Percentiles rank a stretch among this genome's conserved stretches.
Conservation (phyloP, 2,797 vertebrate genomes). For the Hippocampus kuda region DNA sequence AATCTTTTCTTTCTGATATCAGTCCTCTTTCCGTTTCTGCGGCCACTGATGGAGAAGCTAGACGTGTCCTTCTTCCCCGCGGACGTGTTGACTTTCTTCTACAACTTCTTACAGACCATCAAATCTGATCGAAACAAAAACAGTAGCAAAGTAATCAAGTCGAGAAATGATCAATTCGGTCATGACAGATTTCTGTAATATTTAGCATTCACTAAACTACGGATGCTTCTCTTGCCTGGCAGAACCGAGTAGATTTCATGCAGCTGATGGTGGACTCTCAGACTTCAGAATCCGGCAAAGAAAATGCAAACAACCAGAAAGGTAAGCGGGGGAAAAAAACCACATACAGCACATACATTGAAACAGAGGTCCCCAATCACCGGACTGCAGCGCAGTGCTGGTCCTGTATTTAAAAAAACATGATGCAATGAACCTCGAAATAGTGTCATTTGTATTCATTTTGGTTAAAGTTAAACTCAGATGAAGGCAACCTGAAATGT, state of each 20-base stretch:
- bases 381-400: too few relatives aligned
- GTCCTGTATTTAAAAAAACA: too few relatives aligned
- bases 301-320: constrained; percentile 19
- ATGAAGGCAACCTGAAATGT: neutral
- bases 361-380: neutral
- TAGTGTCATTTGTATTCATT: too few relatives aligned
- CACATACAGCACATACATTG: neutral
- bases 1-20: constrained; percentile 11
- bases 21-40: constrained; percentile 49
- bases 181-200: neutral
- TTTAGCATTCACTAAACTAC: neutral
- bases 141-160: constrained; percentile 25
- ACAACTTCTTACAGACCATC: constrained; percentile 30
- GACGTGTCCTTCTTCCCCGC: constrained; percentile 32
- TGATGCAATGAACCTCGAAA: too few relatives aligned
- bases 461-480: too few relatives aligned
- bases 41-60: constrained; percentile 29
- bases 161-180: neutral
- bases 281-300: constrained; percentile 14
- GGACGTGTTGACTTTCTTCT: constrained; percentile 35
- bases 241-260: constrained; percentile 69
- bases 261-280: constrained; percentile 73
- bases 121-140: constrained; percentile 41
- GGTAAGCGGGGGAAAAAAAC: constrained; percentile 8
- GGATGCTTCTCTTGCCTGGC: constrained; percentile 1